A percentile compares a stretch with the other conserved stretches of the same genome.
phyloP scores from a whole-genome alignment of 2,797 vertebrate genomes.

The Falco columbarius region DNA sequence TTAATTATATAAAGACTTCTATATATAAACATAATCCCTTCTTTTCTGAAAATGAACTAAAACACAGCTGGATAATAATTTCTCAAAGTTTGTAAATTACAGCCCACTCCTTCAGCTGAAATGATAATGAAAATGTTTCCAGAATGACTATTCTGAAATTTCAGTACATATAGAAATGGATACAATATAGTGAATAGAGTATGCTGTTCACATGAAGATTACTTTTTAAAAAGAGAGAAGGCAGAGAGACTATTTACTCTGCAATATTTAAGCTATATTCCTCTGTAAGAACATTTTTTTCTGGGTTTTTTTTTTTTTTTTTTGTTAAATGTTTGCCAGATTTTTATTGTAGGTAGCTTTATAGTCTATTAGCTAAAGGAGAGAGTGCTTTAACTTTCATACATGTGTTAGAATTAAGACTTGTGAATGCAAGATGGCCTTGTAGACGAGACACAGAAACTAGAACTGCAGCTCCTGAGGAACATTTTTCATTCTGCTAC shows the following conservation, averaged over 20 bases:
- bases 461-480: background rate
- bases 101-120: slow-evolving; percentile 20
- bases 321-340: background rate
- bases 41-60: slow-evolving; percentile 50
- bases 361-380: background rate
- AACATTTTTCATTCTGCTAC: background rate
- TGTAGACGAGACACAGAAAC: background rate
- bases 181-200: background rate
- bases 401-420: background rate
- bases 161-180: background rate
- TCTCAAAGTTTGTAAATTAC: slow-evolving; percentile 53
- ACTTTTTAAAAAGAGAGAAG: background rate
- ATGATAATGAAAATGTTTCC: slow-evolving; percentile 11
- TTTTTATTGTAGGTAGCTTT: background rate
- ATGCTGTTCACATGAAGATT: background rate
- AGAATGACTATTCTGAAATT: background rate
- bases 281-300: background rate
- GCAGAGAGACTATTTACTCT: background rate
- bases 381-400: background rate
- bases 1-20: slow-evolving; percentile 58
- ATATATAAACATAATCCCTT: slow-evolving; percentile 46
- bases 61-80: slow-evolving; percentile 66
- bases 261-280: background rate
- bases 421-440: background rate
- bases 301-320: background rate